Percentiles rank a stretch among this genome's conserved stretches.
phyloP scores from a whole-genome alignment of 2,888 invertebrate species.

The Diarsia brunnea region DNA sequence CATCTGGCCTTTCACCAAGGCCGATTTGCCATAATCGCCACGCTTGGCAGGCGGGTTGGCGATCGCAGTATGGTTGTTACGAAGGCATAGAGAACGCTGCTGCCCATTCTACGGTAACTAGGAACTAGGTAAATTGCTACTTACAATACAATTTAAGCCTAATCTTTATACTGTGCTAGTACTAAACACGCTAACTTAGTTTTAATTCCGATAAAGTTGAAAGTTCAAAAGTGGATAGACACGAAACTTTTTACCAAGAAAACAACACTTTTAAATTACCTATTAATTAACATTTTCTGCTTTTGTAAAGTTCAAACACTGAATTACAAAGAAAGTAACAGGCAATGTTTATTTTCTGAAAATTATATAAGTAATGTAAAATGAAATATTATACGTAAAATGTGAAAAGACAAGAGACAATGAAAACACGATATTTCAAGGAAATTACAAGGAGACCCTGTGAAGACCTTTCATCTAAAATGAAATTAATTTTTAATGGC shows the following conservation, averaged over 20 bases:
- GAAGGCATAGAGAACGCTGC: too few relatives aligned
- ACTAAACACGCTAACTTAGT: conserved; percentile 27
- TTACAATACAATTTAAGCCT: background rate
- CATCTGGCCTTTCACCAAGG: too few relatives aligned
- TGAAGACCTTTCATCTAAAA: background rate
- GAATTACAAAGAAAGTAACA: background rate
- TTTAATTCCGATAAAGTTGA: conserved; percentile 13
- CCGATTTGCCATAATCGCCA: too few relatives aligned
- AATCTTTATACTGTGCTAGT: background rate
- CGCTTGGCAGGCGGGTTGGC: too few relatives aligned
- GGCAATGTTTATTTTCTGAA: background rate
- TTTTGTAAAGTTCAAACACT: conserved; percentile 1
- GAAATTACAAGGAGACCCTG: background rate
- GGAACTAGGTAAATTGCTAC: too few relatives aligned
- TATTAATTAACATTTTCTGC: conserved; percentile 17
- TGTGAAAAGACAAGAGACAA: background rate
- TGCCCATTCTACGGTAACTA: too few relatives aligned
- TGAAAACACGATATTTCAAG: background rate
- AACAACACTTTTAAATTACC: background rate
- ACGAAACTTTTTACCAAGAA: conserved; percentile 20
- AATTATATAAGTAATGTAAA: background rate
- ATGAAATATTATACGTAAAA: background rate
- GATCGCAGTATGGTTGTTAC: too few relatives aligned
- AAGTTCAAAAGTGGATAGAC: conserved; percentile 10
- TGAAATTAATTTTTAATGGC: conserved; percentile 2